These are phyloP conservation scores for Eustalomyia histrio DNA, from an alignment of 2,888 invertebrate genomes.

Conservation along the genomic window DNA sequence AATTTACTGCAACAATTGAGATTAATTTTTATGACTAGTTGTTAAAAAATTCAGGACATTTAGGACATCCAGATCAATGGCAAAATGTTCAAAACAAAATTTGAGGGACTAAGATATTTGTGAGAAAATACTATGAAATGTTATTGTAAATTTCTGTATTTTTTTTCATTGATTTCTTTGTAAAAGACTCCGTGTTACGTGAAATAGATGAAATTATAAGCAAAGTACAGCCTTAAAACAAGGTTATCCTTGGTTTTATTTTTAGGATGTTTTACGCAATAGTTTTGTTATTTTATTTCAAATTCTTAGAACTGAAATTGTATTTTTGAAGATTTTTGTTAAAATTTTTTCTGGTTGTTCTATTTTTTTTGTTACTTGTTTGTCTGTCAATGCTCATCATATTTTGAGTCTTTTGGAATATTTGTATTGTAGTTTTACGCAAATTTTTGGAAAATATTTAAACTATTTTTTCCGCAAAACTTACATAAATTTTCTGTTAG, in stretches of 20 bases:
- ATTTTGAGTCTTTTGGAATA: neutral
- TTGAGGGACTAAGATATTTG: conserved; percentile 14
- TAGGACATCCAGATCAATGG: conserved; percentile 63
- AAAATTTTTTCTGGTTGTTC: neutral
- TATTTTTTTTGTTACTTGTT: neutral
- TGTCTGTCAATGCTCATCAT: neutral
- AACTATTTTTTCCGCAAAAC: conserved; percentile 36
- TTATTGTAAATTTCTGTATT: neutral
- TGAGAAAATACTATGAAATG: conserved; percentile 26
- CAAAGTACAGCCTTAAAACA: conserved; percentile 45
- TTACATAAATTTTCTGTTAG: neutral
- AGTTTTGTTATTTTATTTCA: conserved; percentile 16
- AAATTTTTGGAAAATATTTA: conserved; percentile 32
- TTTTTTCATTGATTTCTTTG: conserved; percentile 19
- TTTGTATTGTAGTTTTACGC: neutral
- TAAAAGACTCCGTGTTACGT: conserved; percentile 26
- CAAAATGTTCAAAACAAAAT: conserved; percentile 3
- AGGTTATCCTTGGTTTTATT: conserved; percentile 50
- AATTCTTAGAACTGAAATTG: conserved; percentile 8
- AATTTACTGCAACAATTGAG: conserved; percentile 44
- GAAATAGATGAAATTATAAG: conserved; percentile 19
- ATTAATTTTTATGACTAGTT: conserved; percentile 50
- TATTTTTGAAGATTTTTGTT: conserved; percentile 14
- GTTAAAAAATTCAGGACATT: conserved; percentile 66
- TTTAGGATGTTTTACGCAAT: conserved; percentile 40